These are phyloP conservation scores for Thumatha senex DNA, from an alignment of 2,888 invertebrate species.

Conservation along the genomic window DNA sequence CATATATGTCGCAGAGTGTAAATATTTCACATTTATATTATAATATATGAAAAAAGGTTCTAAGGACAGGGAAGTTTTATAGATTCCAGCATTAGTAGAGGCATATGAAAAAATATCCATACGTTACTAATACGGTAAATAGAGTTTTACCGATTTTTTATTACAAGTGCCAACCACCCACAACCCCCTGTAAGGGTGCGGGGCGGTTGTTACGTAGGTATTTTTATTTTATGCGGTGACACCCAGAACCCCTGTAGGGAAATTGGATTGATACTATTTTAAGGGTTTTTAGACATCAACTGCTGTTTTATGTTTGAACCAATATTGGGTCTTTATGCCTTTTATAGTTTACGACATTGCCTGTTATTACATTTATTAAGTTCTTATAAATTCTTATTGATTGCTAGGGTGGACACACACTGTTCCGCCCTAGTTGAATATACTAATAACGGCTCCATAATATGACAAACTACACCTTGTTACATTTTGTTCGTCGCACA, in stretches of 20 bases:
- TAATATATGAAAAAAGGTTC: too few relatives aligned
- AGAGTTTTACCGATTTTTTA: slow-evolving; percentile 76
- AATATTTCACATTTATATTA: too few relatives aligned
- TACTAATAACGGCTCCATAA: too few relatives aligned
- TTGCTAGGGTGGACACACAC: neutral
- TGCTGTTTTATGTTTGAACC: slow-evolving; percentile 67
- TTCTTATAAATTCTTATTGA: neutral
- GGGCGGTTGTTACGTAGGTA: slow-evolving; percentile 72
- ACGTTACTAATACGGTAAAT: slow-evolving; percentile 59
- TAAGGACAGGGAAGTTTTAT: too few relatives aligned
- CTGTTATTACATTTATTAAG: slow-evolving; percentile 47
- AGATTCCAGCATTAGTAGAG: slow-evolving; percentile 8
- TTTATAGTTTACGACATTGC: slow-evolving; percentile 63
- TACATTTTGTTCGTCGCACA: too few relatives aligned
- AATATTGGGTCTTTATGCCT: slow-evolving; percentile 70
- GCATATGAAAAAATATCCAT: slow-evolving; percentile 23
- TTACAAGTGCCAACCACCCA: slow-evolving; percentile 49
- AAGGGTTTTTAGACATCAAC: slow-evolving; percentile 76
- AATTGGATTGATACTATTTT: slow-evolving; percentile 81
- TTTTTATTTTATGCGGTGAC: slow-evolving; percentile 80
- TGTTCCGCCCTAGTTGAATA: too few relatives aligned
- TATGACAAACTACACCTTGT: too few relatives aligned
- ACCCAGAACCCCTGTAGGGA: slow-evolving; percentile 75
- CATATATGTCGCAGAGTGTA: too few relatives aligned
- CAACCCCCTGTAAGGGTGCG: slow-evolving; percentile 30